Conservation (phyloP, 2,888 invertebrate species). For the Liopterus haemorrhoidalis region DNA sequence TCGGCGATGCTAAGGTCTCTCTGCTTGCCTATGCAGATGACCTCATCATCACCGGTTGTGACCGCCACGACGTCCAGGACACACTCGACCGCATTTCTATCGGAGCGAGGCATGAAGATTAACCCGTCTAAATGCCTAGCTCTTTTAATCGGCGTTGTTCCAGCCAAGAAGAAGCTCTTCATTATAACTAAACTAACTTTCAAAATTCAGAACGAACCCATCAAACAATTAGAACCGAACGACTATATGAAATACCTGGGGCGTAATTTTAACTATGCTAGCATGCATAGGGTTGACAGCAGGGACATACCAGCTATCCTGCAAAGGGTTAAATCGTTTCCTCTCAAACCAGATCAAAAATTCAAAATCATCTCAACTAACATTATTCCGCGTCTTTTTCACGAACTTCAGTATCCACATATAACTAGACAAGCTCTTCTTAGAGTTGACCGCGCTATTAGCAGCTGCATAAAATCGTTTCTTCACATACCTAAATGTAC, state of each 20-base stretch:
- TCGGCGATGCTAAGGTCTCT: too few relatives aligned
- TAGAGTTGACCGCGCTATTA: background rate
- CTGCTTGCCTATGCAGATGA: too few relatives aligned
- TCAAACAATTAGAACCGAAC: background rate
- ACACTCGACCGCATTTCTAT: too few relatives aligned
- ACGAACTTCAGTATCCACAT: background rate
- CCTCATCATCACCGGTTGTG: too few relatives aligned
- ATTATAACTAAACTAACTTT: background rate
- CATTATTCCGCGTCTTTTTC: background rate
- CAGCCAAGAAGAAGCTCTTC: conserved; percentile 13
- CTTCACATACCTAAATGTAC: background rate
- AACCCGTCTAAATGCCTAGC: too few relatives aligned
- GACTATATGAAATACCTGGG: conserved; percentile 2
- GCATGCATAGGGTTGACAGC: conserved; percentile 1
- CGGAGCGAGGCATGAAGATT: too few relatives aligned
- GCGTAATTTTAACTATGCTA: background rate
- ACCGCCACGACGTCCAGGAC: too few relatives aligned
- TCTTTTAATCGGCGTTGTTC: too few relatives aligned
- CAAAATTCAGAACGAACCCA: background rate
- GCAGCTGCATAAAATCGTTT: background rate
- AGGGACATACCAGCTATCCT: too few relatives aligned
- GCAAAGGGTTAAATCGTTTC: conserved; percentile 3
- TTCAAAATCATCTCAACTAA: background rate
- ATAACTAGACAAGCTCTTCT: background rate
- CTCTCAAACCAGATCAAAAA: conserved; percentile 18